These are phyloP conservation scores for Percopsis omiscomaycus DNA, from an alignment of 2,797 vertebrate genomes.

Conservation along the genomic window DNA sequence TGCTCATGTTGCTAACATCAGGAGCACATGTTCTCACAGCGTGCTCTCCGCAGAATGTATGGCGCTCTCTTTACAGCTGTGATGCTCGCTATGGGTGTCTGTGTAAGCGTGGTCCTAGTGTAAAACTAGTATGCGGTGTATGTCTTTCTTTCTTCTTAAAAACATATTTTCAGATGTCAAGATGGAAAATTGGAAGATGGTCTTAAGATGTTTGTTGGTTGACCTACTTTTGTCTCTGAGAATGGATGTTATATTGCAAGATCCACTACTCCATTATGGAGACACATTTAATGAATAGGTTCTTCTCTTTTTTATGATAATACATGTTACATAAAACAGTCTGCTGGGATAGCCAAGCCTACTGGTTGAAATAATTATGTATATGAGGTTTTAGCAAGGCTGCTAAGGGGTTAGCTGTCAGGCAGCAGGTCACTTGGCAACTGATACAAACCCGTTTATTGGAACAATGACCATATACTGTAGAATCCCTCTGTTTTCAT, in stretches of 20 bases:
- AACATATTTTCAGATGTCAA: slow-evolving; percentile 12
- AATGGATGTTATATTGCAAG: slow-evolving; percentile 9
- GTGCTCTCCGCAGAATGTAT: background rate
- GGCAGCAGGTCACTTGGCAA: slow-evolving; percentile 31
- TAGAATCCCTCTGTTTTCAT: slow-evolving; percentile 37
- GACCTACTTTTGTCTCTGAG: slow-evolving; percentile 22
- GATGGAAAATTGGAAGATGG: slow-evolving; percentile 36
- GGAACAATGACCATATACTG: slow-evolving; percentile 30
- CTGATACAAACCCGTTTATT: slow-evolving; percentile 6
- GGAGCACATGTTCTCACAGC: background rate
- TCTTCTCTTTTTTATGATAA: background rate
- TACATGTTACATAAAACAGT: too few species aligned
- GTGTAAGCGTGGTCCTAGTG: background rate
- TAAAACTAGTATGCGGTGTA: background rate
- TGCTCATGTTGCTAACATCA: slow-evolving; percentile 5
- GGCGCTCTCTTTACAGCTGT: background rate
- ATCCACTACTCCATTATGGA: slow-evolving; percentile 35
- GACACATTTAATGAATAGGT: background rate
- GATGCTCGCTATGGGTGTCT: background rate
- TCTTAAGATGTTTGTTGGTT: slow-evolving; percentile 28
- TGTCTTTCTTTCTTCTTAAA: slow-evolving; percentile 1
- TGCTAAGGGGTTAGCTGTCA: slow-evolving; percentile 29
- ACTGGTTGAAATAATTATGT: background rate
- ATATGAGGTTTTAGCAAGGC: slow-evolving; percentile 36
- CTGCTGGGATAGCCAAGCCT: too few species aligned